Evolutionary conservation across 2,797 vertebrate genomes (phyloP), one percentile per base, ranked within the genome.

Genomic region (Gymnoscopelus microlampas): DNA sequence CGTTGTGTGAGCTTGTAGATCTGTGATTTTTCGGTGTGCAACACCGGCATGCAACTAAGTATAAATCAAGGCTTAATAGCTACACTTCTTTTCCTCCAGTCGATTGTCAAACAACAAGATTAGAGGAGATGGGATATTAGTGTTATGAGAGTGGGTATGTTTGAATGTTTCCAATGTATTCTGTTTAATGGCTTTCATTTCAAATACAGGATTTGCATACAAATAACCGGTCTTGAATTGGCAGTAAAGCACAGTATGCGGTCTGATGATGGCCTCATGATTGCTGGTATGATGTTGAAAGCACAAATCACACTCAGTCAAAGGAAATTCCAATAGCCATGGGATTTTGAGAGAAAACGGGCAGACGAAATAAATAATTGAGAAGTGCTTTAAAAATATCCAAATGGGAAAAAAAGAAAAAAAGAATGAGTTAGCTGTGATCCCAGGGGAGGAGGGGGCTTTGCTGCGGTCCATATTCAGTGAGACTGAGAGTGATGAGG

Each of bases 161-260:
- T 72, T 76, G 55, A 81, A 70, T 62, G 63, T 76, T 78, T 79
- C 65, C 63, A 74, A 10, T 70, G 71, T 80, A 88, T 84, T 85
- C 86, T 79, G 71, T 68, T 58, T 78, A 83, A 89, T 85, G 53
- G 66, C 64, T 83, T 88, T 70, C 12, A 78, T 63, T 77, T 80
- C 50, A 74, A 73, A 78, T 66, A 44, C 61, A 62, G 65, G 56
- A 83, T 83, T 84, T 83, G 80, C 83, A 81, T 79, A 74, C 72
- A 72, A 84, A 88, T 87, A 73, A 78, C 66, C 62, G 26, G 66
- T 78, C 63, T 19, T 80, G 60, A 80, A 71, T 68, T 67, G 69
- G 39, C 61, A 44, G 71, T 60, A 2, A 44, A 44, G 15, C 75
- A 11, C 85, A 77, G 78, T 75, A 71, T 74, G 78, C 32, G 66